These are phyloP conservation scores for Ectemnius continuus DNA, from an alignment of 2,888 invertebrate species.

Conservation along the genomic window DNA sequence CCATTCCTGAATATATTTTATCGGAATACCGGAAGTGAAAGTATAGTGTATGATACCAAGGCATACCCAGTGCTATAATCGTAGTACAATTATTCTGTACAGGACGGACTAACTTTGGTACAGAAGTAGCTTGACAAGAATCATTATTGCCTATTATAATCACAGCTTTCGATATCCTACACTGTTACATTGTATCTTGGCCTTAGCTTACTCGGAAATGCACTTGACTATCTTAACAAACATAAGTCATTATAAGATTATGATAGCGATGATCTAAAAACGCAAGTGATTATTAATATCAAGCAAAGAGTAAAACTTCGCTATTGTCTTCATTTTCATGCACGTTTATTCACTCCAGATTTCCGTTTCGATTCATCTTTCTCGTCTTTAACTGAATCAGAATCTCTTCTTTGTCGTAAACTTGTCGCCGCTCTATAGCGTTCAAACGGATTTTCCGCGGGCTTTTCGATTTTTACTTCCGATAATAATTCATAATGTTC, in stretches of 20 bases:
- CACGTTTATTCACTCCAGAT: neutral
- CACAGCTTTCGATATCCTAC: constrained; percentile 5
- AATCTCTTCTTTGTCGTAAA: neutral
- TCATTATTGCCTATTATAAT: constrained; percentile 1
- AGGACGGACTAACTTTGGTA: neutral
- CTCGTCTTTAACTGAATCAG: neutral
- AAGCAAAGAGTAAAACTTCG: neutral
- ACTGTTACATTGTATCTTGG: neutral
- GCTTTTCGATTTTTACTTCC: constrained; percentile 64
- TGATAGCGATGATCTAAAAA: neutral
- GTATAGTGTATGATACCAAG: too few relatives aligned
- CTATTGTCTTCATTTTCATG: neutral
- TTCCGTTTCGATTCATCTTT: neutral
- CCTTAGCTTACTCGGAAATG: neutral
- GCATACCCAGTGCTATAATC: neutral
- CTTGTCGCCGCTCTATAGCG: constrained; percentile 58
- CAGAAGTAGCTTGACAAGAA: neutral
- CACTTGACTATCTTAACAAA: neutral
- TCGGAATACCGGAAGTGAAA: too few relatives aligned
- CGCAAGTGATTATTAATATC: constrained; percentile 1
- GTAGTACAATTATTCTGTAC: neutral
- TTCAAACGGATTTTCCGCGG: constrained; percentile 58
- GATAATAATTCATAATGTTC: constrained; percentile 56
- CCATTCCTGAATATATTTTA: too few relatives aligned
- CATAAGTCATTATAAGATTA: neutral